These are phyloP conservation scores for Torymus tubicola DNA, from an alignment of 2,888 invertebrate species.

Conservation along the genomic window DNA sequence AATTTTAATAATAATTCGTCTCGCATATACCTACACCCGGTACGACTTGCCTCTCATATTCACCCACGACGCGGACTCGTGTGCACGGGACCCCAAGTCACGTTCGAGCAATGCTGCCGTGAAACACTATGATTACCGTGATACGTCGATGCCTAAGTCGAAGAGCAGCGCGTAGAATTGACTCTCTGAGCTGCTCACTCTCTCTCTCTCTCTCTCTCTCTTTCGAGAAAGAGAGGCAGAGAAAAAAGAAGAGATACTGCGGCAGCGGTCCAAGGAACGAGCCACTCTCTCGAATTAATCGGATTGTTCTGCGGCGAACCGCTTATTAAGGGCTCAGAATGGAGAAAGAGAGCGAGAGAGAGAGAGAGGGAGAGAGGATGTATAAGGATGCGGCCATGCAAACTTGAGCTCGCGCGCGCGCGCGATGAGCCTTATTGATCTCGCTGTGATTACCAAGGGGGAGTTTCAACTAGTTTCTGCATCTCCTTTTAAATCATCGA, in stretches of 20 bases:
- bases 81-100: conserved; percentile 66
- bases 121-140: conserved; percentile 73
- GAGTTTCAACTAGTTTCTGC: conserved; percentile 61
- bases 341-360: conserved; percentile 20
- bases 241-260: background rate
- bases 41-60: conserved; percentile 12
- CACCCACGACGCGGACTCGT: conserved; percentile 20
- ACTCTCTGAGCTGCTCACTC: background rate
- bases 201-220: no score
- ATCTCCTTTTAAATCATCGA: conserved; percentile 64
- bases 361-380: conserved; percentile 41
- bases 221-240: background rate
- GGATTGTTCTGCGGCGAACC: conserved; percentile 73
- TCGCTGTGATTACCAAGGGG: conserved; percentile 63
- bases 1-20: no score
- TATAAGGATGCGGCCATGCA: conserved; percentile 63
- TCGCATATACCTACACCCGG: background rate
- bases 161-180: conserved; percentile 50
- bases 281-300: conserved; percentile 72
- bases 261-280: conserved; percentile 47
- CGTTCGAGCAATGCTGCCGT: conserved; percentile 71
- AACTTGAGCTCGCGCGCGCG: conserved; percentile 60
- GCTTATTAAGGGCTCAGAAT: conserved; percentile 71
- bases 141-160: conserved; percentile 66
- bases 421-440: conserved; percentile 63